Evolutionary conservation across 2,888 invertebrate species (phyloP).

Genomic region (Galerucella pusilla): DNA sequence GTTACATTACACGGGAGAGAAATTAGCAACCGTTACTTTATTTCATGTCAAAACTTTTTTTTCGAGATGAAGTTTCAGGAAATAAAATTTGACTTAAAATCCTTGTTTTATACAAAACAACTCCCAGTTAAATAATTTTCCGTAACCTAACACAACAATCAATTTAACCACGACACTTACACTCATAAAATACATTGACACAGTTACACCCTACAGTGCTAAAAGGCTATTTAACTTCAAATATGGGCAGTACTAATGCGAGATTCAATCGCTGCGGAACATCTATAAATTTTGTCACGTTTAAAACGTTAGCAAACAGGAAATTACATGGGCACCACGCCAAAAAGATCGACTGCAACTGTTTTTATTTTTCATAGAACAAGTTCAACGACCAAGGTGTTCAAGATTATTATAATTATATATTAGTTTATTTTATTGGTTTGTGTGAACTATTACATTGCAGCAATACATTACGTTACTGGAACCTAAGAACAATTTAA

Average conservation of each 20-base stretch:
- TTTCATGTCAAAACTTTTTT: too few relatives aligned
- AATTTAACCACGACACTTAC: not conserved
- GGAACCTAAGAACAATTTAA: not conserved
- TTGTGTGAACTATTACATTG: not conserved
- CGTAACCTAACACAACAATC: too few relatives aligned
- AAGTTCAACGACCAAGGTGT: slow-evolving; percentile 42
- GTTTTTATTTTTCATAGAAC: slow-evolving; percentile 28
- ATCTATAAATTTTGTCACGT: slow-evolving; percentile 33
- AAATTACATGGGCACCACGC: slow-evolving; percentile 39
- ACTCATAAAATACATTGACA: not conserved
- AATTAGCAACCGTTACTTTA: too few relatives aligned
- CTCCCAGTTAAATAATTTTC: too few relatives aligned
- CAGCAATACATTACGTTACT: not conserved
- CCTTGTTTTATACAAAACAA: too few relatives aligned
- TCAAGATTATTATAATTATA: slow-evolving; percentile 20
- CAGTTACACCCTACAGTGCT: not conserved
- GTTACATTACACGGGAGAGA: too few relatives aligned
- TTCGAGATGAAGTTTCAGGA: too few relatives aligned
- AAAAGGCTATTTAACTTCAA: not conserved
- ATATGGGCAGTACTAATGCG: not conserved
- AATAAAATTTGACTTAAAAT: too few relatives aligned
- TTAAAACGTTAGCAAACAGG: slow-evolving; percentile 27
- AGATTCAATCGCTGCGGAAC: slow-evolving; percentile 1
- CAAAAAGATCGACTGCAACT: slow-evolving; percentile 37
- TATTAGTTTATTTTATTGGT: not conserved